Conservation (phyloP, 2,113 vertebrate genomes). For the Cynocephalus volans region DNA sequence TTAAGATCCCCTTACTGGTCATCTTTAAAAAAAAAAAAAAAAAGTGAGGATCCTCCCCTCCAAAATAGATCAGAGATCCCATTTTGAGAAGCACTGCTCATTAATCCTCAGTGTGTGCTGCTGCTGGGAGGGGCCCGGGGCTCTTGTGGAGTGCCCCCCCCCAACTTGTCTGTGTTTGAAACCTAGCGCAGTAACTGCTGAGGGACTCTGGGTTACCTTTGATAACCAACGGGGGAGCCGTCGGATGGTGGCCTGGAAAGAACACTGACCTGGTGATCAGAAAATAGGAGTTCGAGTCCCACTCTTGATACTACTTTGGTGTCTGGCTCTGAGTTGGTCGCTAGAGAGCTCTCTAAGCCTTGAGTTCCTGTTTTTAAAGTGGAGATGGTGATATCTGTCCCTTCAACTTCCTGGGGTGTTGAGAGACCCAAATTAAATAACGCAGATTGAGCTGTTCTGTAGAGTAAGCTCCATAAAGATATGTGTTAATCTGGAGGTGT, state of each 20-base stretch:
- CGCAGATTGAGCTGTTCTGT: background rate
- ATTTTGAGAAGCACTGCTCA: background rate
- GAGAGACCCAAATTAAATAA: background rate
- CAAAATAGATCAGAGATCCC: too few relatives aligned
- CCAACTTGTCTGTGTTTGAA: background rate
- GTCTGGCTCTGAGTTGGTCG: background rate
- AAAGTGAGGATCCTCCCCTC: background rate
- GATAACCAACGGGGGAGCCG: background rate
- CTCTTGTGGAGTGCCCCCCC: background rate
- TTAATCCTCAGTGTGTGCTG: background rate
- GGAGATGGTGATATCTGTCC: background rate
- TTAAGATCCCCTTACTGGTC: too few relatives aligned
- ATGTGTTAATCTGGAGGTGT: background rate
- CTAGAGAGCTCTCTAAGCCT: background rate
- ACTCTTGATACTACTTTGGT: too few relatives aligned
- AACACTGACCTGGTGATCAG: background rate
- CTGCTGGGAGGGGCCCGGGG: rapidly evolving
- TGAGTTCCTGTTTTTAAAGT: background rate
- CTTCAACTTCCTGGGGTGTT: background rate
- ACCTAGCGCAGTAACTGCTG: background rate
- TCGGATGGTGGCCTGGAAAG: background rate
- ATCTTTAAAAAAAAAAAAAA: background rate
- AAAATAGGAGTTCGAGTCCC: background rate
- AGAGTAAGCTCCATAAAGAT: background rate
- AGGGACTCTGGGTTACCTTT: background rate